Conservation (phyloP, 1,140 invertebrate species). For the Dufourea novaeangliae region DNA sequence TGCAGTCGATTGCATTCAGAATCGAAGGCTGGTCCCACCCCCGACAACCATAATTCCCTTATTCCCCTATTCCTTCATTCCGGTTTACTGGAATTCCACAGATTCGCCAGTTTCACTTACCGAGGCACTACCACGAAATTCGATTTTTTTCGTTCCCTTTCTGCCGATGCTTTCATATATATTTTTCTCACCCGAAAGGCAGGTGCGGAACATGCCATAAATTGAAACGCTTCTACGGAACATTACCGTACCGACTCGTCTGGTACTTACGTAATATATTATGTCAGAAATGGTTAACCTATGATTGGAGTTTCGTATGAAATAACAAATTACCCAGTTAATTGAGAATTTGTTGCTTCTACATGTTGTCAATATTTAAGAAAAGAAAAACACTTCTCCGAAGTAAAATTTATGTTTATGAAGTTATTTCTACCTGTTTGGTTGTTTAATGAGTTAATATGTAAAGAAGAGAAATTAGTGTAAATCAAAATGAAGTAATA, state of each 20-base stretch:
- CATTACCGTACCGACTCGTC: slow-evolving; percentile 11
- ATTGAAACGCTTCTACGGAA: slow-evolving; percentile 39
- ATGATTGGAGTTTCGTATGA: not conserved
- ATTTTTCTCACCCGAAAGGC: not conserved
- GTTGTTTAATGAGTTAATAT: no score
- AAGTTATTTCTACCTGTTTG: no score
- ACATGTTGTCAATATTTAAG: no score
- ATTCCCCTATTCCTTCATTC: slow-evolving; percentile 53
- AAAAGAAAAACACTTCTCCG: no score
- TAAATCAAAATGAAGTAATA: no score
- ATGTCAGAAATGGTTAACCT: not conserved
- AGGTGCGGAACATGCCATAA: slow-evolving; percentile 37
- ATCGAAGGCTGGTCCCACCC: slow-evolving; percentile 20
- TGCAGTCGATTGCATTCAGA: slow-evolving; percentile 9
- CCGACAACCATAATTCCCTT: slow-evolving; percentile 62
- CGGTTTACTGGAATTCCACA: slow-evolving; percentile 65
- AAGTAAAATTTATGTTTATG: no score
- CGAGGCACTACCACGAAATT: slow-evolving; percentile 45
- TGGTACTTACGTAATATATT: slow-evolving; percentile 9
- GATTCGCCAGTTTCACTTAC: slow-evolving; percentile 70
- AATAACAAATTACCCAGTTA: not conserved
- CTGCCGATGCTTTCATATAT: slow-evolving; percentile 7
- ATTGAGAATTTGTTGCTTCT: no score
- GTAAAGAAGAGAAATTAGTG: no score
- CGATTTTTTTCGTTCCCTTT: slow-evolving; percentile 53